Evolutionary conservation across 1,140 invertebrate species (phyloP).

Genomic region (Lucilia sericata): DNA sequence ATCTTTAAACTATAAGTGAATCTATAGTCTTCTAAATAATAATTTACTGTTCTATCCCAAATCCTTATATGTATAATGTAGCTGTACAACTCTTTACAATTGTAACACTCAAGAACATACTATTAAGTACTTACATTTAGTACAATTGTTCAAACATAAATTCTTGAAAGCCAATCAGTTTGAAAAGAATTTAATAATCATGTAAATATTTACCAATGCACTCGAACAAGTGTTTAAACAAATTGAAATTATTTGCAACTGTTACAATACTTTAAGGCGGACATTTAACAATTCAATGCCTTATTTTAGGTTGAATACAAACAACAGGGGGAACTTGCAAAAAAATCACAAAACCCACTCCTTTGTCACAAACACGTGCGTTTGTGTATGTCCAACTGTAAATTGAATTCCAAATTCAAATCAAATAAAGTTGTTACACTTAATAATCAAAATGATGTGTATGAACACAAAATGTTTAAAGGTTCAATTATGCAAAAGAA

Average conservation of each 20-base stretch:
- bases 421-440: conserved; percentile 5
- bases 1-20: no score
- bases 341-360: background rate
- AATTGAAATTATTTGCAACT: background rate
- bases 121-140: background rate
- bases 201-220: background rate
- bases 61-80: no score
- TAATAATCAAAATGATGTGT: background rate
- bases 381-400: background rate
- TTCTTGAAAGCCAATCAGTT: background rate
- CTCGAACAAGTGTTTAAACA: background rate
- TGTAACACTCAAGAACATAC: background rate
- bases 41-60: no score
- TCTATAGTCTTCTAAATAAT: no score
- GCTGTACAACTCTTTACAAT: no score
- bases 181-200: background rate
- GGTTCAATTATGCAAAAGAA: background rate
- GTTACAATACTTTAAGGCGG: background rate
- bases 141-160: background rate
- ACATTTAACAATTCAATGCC: background rate
- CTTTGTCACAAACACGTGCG: no score
- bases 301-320: background rate
- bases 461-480: background rate
- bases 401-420: background rate
- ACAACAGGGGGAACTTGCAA: background rate